phyloP scores from a whole-genome alignment of 1,140 invertebrate species.

The Diachasmimorpha longicaudata region DNA sequence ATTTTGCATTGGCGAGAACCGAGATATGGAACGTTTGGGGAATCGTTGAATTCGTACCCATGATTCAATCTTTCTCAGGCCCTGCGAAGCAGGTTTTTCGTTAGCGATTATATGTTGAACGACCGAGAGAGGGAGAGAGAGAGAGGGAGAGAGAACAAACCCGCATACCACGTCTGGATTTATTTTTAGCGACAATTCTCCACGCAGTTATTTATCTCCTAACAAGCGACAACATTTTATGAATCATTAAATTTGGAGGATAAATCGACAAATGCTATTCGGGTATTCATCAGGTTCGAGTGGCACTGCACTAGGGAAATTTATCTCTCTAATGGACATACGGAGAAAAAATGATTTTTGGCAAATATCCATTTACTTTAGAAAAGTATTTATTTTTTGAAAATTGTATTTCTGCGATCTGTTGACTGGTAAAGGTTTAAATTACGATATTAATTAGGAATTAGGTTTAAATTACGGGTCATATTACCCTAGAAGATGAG shows the following conservation, averaged over 20 bases:
- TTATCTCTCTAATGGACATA: too few species aligned
- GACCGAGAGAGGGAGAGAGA: too few species aligned
- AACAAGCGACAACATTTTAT: not conserved
- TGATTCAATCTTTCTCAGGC: not conserved
- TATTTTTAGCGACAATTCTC: constrained; percentile 21
- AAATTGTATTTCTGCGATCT: too few species aligned
- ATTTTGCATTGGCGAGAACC: not conserved
- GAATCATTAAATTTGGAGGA: not conserved
- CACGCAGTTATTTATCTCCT: not conserved
- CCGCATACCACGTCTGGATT: constrained; percentile 20
- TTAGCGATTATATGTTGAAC: not conserved
- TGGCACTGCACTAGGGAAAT: too few species aligned
- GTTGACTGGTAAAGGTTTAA: too few species aligned
- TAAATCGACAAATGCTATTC: not conserved
- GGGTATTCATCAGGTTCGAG: too few species aligned
- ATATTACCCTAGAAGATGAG: too few species aligned
- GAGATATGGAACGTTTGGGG: not conserved
- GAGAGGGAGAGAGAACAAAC: not conserved
- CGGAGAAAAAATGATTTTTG: too few species aligned
- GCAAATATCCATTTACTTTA: too few species aligned
- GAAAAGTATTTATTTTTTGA: too few species aligned
- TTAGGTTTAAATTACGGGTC: too few species aligned
- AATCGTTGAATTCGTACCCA: not conserved
- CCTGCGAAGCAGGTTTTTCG: not conserved
- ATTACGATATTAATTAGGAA: too few species aligned